These are phyloP conservation scores for Philereme vetulata DNA, from an alignment of 2,888 invertebrate species.

Conservation along the genomic window DNA sequence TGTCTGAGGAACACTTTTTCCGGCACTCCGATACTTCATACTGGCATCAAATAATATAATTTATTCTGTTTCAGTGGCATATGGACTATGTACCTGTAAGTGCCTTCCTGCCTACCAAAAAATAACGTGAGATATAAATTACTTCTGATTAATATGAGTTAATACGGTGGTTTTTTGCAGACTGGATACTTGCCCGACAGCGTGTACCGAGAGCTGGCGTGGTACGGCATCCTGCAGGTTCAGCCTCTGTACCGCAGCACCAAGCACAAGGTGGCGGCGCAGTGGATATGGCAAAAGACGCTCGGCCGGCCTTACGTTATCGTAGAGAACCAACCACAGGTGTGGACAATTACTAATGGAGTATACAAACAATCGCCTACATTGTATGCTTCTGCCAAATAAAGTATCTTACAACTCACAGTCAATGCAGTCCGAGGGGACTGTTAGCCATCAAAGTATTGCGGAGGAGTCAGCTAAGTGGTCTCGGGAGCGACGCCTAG, in stretches of 20 bases:
- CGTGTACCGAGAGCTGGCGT: slow-evolving; percentile 29
- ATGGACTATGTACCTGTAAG: slow-evolving; percentile 29
- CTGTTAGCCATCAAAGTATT: background rate
- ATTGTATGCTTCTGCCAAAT: background rate
- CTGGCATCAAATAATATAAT: background rate
- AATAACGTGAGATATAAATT: background rate
- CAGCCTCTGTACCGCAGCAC: slow-evolving; percentile 26
- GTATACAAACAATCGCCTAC: background rate
- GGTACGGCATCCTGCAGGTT: slow-evolving; percentile 31
- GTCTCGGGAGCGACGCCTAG: slow-evolving; percentile 17
- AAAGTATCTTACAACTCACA: background rate
- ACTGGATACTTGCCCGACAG: slow-evolving; percentile 29
- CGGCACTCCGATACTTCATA: background rate
- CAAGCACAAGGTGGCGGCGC: slow-evolving; percentile 28
- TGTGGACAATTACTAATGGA: background rate
- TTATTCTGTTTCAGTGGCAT: slow-evolving; percentile 21
- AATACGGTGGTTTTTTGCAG: slow-evolving; percentile 1
- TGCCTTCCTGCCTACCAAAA: background rate
- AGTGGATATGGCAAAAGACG: slow-evolving; percentile 29
- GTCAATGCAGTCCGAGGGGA: slow-evolving; percentile 1
- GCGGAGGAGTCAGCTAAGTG: slow-evolving; percentile 21
- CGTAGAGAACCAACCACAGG: slow-evolving; percentile 23
- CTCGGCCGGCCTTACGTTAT: slow-evolving; percentile 26
- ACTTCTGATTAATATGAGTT: background rate
- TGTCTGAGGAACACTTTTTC: background rate